Evolutionary conservation across 2,888 invertebrate species (phyloP).

Genomic region (Drosophila infuscata): DNA sequence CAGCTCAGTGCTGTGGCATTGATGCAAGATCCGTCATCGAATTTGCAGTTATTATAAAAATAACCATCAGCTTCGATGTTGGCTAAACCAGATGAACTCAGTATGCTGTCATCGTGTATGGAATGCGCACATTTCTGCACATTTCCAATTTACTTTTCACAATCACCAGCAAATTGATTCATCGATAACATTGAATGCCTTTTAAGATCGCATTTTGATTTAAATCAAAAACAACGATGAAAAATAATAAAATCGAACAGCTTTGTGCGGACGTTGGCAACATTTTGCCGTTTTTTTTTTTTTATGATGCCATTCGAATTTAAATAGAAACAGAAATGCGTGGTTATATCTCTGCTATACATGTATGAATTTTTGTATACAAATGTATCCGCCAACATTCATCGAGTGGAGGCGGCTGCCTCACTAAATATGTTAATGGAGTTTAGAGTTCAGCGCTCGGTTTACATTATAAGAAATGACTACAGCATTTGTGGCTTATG

Average conservation of each 20-base stretch:
- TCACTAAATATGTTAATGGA: conserved; percentile 55
- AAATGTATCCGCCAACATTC: conserved; percentile 62
- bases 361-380: neutral
- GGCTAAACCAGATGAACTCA: conserved; percentile 1
- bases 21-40: conserved; percentile 53
- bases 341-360: conserved; percentile 9
- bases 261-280: conserved; percentile 59
- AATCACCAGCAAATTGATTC: conserved; percentile 60
- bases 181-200: conserved; percentile 59
- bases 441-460: conserved; percentile 45
- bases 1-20: conserved; percentile 24
- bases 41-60: conserved; percentile 28
- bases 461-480: conserved; percentile 35
- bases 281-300: conserved; percentile 48
- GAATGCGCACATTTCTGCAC: conserved; percentile 52
- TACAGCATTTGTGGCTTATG: conserved; percentile 13
- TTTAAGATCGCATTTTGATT: conserved; percentile 68
- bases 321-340: conserved; percentile 41
- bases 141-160: conserved; percentile 52
- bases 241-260: conserved; percentile 8
- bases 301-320: conserved; percentile 56
- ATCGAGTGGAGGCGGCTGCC: conserved; percentile 59
- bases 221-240: conserved; percentile 29
- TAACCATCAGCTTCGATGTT: conserved; percentile 7
- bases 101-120: conserved; percentile 42